Percentiles rank a stretch among this genome's conserved stretches.
These are phyloP conservation scores for Okamejei kenojei DNA, from an alignment of 2,797 vertebrate species.

Conservation along the genomic window DNA sequence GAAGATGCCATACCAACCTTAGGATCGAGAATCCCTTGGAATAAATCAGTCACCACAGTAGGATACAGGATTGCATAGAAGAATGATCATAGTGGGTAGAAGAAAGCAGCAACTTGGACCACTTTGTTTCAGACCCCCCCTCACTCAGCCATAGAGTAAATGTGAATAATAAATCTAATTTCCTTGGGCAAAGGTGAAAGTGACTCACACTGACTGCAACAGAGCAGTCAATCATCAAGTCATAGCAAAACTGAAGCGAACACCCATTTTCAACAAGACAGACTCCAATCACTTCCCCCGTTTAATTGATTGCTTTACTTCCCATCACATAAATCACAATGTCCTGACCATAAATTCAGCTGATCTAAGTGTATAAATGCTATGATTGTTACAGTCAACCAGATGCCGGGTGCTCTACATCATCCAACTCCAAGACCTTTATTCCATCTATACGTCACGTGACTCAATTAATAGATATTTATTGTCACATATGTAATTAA, in stretches of 20 bases:
- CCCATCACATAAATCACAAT: neutral
- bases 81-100: no score
- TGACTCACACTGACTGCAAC: neutral
- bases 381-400: neutral
- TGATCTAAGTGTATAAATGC: neutral
- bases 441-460: neutral
- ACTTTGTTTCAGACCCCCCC: neutral
- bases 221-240: neutral
- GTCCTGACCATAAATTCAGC: neutral
- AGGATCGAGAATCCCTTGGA: neutral
- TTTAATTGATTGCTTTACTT: neutral
- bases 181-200: neutral
- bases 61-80: neutral
- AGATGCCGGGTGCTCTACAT: neutral
- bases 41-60: neutral
- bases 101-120: neutral
- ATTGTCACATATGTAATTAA: no score
- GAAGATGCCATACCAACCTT: neutral
- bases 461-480: no score
- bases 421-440: neutral
- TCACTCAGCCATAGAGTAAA: neutral
- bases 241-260: neutral
- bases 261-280: neutral
- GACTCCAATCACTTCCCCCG: neutral
- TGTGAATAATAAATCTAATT: neutral